phyloP scores from a whole-genome alignment of 2,888 invertebrate genomes.

The Frankliniella intonsa region DNA sequence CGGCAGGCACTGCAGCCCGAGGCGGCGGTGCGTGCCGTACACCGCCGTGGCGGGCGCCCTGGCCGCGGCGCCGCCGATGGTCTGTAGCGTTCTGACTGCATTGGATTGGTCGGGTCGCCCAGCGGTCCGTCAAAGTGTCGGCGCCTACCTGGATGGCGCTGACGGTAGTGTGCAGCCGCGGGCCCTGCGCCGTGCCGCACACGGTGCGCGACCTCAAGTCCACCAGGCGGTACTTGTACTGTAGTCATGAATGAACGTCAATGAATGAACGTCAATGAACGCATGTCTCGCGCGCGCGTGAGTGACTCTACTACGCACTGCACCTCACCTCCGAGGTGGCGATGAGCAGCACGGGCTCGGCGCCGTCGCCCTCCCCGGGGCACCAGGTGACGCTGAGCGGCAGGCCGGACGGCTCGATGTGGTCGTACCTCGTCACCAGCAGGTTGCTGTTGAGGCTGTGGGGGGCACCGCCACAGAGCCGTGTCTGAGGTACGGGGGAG shows the following conservation, averaged over 20 bases:
- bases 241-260: neutral
- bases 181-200: conserved; percentile 61
- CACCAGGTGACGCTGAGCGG: neutral
- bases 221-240: conserved; percentile 66
- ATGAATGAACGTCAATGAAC: neutral
- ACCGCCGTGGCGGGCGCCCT: neutral
- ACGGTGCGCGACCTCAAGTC: conserved; percentile 61
- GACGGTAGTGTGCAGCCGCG: conserved; percentile 62
- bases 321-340: neutral
- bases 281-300: no score
- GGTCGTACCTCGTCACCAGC: neutral
- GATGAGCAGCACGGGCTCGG: neutral
- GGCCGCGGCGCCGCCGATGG: neutral
- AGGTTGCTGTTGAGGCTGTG: neutral
- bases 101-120: neutral
- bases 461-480: neutral
- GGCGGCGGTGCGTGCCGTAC: neutral
- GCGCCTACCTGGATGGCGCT: conserved; percentile 46
- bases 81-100: neutral
- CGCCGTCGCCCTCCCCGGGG: neutral
- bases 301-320: no score
- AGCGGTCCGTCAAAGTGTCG: neutral
- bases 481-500: neutral
- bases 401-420: neutral
- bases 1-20: conserved; percentile 65